Evolutionary conservation across 2,113 vertebrate genomes (phyloP), one percentile per base, ranked within the genome.

Genomic region (Pygoscelis adeliae): DNA sequence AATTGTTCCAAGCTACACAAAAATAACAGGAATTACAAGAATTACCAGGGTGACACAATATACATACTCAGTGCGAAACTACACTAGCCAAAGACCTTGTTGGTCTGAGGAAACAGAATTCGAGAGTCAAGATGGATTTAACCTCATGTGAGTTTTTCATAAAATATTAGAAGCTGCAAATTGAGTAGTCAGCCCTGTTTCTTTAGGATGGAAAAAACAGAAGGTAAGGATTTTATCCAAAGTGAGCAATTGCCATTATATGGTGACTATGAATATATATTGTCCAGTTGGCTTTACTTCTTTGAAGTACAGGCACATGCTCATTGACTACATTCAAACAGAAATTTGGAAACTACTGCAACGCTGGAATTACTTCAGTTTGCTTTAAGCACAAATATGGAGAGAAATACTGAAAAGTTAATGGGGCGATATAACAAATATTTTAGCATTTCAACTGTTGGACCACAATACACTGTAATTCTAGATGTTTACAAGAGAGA

Each of bases 341-440:
- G 32, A 93, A 72, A 65, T 79, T 18, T 86, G 44, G 58, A 95
- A 96, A 72, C 46, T 52, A 36, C 6, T 72, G 26, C 15, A 73
- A 40, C 1, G 5, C 20, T 73, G 30, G 63, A 67, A 92, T 53
- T 22, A 44, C 11, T 90, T 72, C 16, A 47, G 32, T 83, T 91
- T 87, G 55, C 36, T 88, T 89, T 56, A 70, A 50, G 36, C 27
- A 91, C 17, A 89, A 73, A 92, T n/a, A 83, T 5, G 15, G 49
- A 84, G 12, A 78, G 8, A 90, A 95, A 94, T 82, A 91, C 47
- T 70, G 19, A 78, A 71, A 94, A 96, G 56, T 89, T 86, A 89
- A 84, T 11, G 42, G 30, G 25, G 67, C 13, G 3, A 62, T 44
- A 30, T 26, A 74, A 91, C 30, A 89, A 95, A 71, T 87, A 84